These are phyloP conservation scores for Sterrhoptilus dennistouni DNA, from an alignment of 2,113 vertebrate species.

Conservation along the genomic window DNA sequence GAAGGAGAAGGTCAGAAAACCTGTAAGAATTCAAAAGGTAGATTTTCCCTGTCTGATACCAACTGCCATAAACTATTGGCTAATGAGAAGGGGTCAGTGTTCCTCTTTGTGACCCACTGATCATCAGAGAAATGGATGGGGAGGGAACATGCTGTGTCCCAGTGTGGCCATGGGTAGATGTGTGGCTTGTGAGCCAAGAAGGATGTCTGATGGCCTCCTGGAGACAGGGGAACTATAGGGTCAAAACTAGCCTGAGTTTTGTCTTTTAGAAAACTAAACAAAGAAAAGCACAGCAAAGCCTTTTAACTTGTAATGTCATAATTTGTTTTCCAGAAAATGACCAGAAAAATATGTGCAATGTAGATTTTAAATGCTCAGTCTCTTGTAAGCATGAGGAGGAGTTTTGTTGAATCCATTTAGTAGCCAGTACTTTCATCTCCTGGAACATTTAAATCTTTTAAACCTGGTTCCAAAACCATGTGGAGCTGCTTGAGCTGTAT, in stretches of 20 bases:
- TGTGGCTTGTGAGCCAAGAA: neutral
- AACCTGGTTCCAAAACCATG: neutral
- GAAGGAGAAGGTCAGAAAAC: neutral
- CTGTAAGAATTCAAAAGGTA: neutral
- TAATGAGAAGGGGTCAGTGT: neutral
- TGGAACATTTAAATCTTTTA: neutral
- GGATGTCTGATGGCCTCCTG: neutral
- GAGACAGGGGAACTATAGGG: neutral
- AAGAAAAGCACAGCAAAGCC: neutral
- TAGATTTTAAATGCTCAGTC: neutral
- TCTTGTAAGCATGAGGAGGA: neutral
- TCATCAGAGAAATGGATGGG: neutral
- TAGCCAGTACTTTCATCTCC: neutral
- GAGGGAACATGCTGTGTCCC: accelerated
- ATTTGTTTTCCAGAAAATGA: neutral
- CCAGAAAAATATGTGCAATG: neutral
- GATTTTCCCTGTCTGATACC: neutral
- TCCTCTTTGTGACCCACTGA: neutral
- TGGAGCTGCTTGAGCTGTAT: neutral
- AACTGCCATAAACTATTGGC: neutral
- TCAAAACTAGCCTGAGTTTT: neutral
- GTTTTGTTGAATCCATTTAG: neutral
- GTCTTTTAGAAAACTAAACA: neutral
- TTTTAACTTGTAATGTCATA: neutral
- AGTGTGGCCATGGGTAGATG: neutral